These are phyloP conservation scores for Camelus dromedarius DNA, from an alignment of 2,113 vertebrate genomes.

Conservation along the genomic window DNA sequence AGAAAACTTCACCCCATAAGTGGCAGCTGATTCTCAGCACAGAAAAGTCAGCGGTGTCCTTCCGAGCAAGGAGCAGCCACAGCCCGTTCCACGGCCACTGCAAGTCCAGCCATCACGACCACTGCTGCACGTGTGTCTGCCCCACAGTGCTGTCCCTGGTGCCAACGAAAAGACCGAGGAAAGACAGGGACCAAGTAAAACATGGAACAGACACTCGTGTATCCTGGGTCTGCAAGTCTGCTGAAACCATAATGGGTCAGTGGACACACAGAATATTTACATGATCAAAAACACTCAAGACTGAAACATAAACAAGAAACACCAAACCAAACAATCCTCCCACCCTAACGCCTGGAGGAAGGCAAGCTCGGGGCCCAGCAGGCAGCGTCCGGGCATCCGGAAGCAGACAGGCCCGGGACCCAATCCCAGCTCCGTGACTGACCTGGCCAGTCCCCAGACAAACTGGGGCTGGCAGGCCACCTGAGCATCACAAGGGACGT, in stretches of 20 bases:
- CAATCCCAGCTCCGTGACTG: accelerated
- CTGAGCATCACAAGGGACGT: not conserved
- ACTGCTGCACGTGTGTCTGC: accelerated
- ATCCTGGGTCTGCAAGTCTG: accelerated
- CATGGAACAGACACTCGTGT: accelerated
- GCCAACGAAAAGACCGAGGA: accelerated
- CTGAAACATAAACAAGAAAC: not conserved
- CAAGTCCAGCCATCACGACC: accelerated
- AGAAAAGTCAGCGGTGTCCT: not conserved
- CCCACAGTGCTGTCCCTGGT: accelerated
- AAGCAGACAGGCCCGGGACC: not conserved
- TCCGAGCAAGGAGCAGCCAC: accelerated
- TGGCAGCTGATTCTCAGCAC: not conserved
- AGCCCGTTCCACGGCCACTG: accelerated
- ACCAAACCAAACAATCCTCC: too few relatives aligned
- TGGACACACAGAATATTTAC: accelerated
- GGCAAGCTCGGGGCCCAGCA: not conserved
- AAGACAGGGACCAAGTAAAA: too few relatives aligned
- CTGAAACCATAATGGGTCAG: accelerated
- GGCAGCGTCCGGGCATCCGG: accelerated
- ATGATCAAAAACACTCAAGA: not conserved
- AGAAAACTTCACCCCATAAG: not conserved
- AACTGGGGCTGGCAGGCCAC: not conserved
- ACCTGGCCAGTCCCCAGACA: not conserved
- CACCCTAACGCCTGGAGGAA: accelerated